A percentile compares a stretch with the other conserved stretches of the same genome.
Evolutionary conservation across 1,140 invertebrate species (phyloP).

Genomic region (Oscheius sp.): DNA sequence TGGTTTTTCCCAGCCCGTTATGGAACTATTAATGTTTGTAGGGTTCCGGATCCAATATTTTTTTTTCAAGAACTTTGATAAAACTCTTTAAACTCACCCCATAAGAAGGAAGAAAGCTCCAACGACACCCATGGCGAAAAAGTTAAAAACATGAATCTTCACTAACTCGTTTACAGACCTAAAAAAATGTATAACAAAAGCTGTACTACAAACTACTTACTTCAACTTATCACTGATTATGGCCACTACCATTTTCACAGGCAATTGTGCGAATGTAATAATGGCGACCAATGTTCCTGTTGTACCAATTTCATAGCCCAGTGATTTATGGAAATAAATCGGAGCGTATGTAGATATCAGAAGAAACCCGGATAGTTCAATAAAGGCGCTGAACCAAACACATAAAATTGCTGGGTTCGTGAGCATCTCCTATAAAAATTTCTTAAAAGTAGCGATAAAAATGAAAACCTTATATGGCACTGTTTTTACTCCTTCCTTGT

Average conservation of each 20-base stretch:
- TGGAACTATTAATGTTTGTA: too few species aligned
- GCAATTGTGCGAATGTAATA: slow-evolving; percentile 8
- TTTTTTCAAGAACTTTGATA: neutral
- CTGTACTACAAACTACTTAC: neutral
- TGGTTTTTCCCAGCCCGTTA: too few species aligned
- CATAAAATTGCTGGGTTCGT: slow-evolving; percentile 19
- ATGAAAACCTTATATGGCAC: slow-evolving; percentile 16
- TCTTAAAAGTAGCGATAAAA: neutral
- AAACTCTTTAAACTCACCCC: neutral
- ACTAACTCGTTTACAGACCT: slow-evolving; percentile 14
- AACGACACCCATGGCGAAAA: slow-evolving; percentile 11
- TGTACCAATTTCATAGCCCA: slow-evolving; percentile 5
- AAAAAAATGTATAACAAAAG: neutral
- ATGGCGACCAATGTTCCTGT: slow-evolving; percentile 20
- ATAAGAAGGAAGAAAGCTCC: neutral
- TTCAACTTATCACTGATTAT: slow-evolving; percentile 25
- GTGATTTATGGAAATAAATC: slow-evolving; percentile 20
- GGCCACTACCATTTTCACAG: slow-evolving; percentile 15
- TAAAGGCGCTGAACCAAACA: slow-evolving; percentile 27
- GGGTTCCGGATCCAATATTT: too few species aligned
- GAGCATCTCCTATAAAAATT: slow-evolving; percentile 8
- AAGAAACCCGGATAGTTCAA: slow-evolving; percentile 21
- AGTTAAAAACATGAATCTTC: slow-evolving; percentile 18
- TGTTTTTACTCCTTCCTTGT: slow-evolving; percentile 9
- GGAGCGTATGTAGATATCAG: slow-evolving; percentile 21